Evolutionary conservation across 2,113 vertebrate genomes (phyloP).

Genomic region (Sebastes schlegelii): DNA sequence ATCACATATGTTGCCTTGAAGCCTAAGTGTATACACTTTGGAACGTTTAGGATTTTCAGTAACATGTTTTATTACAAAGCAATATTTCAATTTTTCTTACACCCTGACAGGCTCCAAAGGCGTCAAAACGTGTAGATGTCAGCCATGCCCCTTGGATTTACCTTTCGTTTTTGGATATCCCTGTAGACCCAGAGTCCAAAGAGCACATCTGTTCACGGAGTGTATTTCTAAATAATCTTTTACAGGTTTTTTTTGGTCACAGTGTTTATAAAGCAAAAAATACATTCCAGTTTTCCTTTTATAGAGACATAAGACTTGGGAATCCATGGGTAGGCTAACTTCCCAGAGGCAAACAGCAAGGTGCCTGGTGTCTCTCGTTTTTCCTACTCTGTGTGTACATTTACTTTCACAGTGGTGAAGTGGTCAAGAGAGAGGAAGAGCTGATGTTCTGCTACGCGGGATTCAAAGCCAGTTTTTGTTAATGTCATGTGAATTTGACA

Average conservation of each 20-base stretch:
- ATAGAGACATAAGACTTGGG: constrained; percentile 21
- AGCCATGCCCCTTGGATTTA: constrained; percentile 34
- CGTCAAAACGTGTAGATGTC: neutral
- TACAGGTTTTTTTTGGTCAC: constrained; percentile 3
- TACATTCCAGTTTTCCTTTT: constrained; percentile 32
- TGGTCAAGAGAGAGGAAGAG: constrained; percentile 3
- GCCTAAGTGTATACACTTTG: neutral
- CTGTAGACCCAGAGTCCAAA: neutral
- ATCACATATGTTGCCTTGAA: neutral
- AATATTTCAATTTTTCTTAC: neutral
- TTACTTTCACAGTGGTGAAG: constrained; percentile 33
- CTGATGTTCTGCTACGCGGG: neutral
- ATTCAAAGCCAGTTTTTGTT: neutral
- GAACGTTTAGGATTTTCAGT: neutral
- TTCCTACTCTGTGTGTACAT: constrained; percentile 36
- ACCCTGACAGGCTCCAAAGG: neutral
- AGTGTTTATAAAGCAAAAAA: constrained; percentile 48
- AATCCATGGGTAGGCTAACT: constrained; percentile 7
- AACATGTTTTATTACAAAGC: neutral
- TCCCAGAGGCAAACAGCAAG: constrained; percentile 53
- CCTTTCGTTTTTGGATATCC: constrained; percentile 23
- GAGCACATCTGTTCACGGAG: constrained; percentile 7
- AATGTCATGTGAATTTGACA: neutral
- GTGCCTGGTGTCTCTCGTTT: constrained; percentile 20
- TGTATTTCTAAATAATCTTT: constrained; percentile 20